A percentile compares a stretch with the other conserved stretches of the same genome.
These are phyloP conservation scores for Acipenser oxyrinchus DNA, from an alignment of 2,797 vertebrate genomes.

Conservation along the genomic window DNA sequence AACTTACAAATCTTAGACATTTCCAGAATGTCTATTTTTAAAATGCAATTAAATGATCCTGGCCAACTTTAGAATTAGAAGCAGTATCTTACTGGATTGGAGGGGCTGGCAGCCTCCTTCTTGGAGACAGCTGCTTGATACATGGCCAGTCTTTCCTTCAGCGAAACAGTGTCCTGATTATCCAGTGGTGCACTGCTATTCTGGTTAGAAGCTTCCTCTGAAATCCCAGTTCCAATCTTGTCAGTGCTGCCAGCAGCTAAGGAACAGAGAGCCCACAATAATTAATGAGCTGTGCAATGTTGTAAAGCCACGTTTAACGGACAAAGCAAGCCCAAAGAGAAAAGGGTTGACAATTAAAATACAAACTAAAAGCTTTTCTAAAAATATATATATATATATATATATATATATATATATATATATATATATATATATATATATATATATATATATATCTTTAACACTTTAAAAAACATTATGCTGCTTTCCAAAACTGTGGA, in stretches of 20 bases:
- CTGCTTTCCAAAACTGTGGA: too few species aligned
- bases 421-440: too few species aligned
- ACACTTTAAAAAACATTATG: too few species aligned
- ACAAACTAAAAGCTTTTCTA: slow-evolving; percentile 15
- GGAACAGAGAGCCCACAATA: slow-evolving; percentile 19
- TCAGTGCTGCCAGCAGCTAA: slow-evolving; percentile 55
- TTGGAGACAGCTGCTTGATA: slow-evolving; percentile 78
- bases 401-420: background rate
- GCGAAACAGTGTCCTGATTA: slow-evolving; percentile 60
- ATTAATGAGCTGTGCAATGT: background rate
- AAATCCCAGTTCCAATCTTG: slow-evolving; percentile 48
- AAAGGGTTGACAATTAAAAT: slow-evolving; percentile 14
- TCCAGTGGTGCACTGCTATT: slow-evolving; percentile 52
- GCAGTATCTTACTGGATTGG: slow-evolving; percentile 59
- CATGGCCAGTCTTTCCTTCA: slow-evolving; percentile 74
- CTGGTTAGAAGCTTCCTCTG: slow-evolving; percentile 49
- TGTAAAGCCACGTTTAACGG: too few species aligned
- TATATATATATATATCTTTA: background rate
- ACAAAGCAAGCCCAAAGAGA: too few species aligned
- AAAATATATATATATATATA: slow-evolving; percentile 18
- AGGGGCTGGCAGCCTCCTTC: slow-evolving; percentile 49
- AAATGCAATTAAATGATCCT: too few species aligned
- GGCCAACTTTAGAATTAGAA: too few species aligned
- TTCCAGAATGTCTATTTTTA: too few species aligned
- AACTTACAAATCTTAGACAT: too few species aligned